Percentiles rank a stretch among this genome's conserved stretches.
phyloP scores from a whole-genome alignment of 2,797 vertebrate species.

The Gila robusta region DNA sequence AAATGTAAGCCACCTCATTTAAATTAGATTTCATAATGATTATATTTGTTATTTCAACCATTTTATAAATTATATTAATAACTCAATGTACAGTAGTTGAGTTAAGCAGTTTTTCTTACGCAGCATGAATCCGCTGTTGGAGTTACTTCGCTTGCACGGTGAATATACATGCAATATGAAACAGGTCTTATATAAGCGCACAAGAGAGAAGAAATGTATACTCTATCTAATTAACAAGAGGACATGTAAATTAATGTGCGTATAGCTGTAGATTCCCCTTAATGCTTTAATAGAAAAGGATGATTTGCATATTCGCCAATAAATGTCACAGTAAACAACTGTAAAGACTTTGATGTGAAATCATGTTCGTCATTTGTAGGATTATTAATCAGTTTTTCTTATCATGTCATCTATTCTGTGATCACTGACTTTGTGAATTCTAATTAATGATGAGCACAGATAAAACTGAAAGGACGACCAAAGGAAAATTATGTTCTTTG shows the following conservation, averaged over 20 bases:
- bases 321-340: constrained; percentile 14
- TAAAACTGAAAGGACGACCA: neutral
- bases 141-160: neutral
- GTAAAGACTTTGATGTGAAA: constrained; percentile 3
- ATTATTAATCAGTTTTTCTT: constrained; percentile 29
- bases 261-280: constrained; percentile 25
- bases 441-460: constrained; percentile 25
- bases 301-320: constrained; percentile 21
- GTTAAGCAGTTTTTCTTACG: neutral
- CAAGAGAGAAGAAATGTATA: constrained; percentile 52
- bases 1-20: neutral
- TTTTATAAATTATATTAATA: neutral
- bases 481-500: neutral
- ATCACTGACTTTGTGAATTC: constrained; percentile 26
- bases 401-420: constrained; percentile 37
- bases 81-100: neutral
- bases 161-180: constrained; percentile 27
- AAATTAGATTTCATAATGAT: neutral
- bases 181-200: constrained; percentile 34
- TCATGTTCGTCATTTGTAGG: constrained; percentile 25
- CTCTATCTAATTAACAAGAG: constrained; percentile 67
- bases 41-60: neutral
- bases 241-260: constrained; percentile 63
- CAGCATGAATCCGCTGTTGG: neutral
- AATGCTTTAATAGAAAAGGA: constrained; percentile 29